These are phyloP conservation scores for Stenolophus ochropezus DNA, from an alignment of 2,888 invertebrate species.

Conservation along the genomic window DNA sequence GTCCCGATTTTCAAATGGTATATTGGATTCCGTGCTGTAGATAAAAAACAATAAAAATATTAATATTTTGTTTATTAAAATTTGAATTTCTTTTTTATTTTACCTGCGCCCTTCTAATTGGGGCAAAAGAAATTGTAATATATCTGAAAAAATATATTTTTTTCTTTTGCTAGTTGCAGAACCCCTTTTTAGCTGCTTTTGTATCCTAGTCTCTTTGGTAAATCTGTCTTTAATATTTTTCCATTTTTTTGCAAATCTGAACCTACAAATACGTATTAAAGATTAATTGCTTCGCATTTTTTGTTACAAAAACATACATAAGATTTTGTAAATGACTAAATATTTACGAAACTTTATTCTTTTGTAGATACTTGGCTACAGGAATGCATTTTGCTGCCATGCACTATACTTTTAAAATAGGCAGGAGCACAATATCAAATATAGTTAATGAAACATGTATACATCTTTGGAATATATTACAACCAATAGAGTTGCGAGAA, in stretches of 20 bases:
- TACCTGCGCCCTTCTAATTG: neutral
- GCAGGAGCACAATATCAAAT: constrained; percentile 59
- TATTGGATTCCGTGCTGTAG: neutral
- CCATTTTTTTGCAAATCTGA: constrained; percentile 63
- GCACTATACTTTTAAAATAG: constrained; percentile 60
- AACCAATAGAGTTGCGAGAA: constrained; percentile 60
- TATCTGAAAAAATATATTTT: constrained; percentile 62
- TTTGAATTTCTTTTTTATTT: neutral
- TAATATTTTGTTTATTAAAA: neutral
- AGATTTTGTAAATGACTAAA: neutral
- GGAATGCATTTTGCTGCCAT: constrained; percentile 59
- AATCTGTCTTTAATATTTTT: constrained; percentile 61
- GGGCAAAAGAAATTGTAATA: constrained; percentile 59
- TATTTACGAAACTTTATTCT: neutral
- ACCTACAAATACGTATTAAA: constrained; percentile 55
- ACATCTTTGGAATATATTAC: constrained; percentile 60
- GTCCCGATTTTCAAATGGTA: neutral
- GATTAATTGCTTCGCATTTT: neutral
- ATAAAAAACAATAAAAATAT: neutral
- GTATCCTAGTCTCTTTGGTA: constrained; percentile 59
- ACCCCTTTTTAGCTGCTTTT: constrained; percentile 21
- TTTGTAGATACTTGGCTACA: constrained; percentile 62
- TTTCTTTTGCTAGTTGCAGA: constrained; percentile 47
- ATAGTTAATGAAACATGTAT: constrained; percentile 61
- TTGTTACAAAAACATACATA: constrained; percentile 4